phyloP scores from a whole-genome alignment of 2,113 vertebrate species.

The Harpagus bidentatus region DNA sequence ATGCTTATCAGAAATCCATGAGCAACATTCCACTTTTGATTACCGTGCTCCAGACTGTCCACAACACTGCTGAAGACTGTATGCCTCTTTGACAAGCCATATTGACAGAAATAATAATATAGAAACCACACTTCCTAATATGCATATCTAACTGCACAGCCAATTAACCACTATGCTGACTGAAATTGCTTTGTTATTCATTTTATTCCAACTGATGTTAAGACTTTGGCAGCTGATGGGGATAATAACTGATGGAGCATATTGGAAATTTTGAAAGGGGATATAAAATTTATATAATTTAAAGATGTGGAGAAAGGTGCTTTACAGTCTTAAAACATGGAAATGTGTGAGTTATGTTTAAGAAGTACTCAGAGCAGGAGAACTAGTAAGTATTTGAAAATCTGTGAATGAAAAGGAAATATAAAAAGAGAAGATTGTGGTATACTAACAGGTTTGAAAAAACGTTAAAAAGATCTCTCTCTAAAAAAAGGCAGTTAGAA shows the following conservation, averaged over 20 bases:
- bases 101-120: slow-evolving; percentile 76
- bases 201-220: slow-evolving; percentile 68
- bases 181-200: slow-evolving; percentile 74
- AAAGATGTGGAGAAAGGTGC: slow-evolving; percentile 42
- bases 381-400: background rate
- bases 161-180: slow-evolving; percentile 75
- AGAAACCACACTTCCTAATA: slow-evolving; percentile 71
- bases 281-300: slow-evolving; percentile 60
- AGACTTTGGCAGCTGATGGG: slow-evolving; percentile 63
- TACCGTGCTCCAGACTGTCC: slow-evolving; percentile 61
- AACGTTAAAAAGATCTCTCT: background rate
- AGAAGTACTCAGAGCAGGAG: background rate
- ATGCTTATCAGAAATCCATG: slow-evolving; percentile 81
- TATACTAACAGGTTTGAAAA: background rate
- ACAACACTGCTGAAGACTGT: slow-evolving; percentile 52
- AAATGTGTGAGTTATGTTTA: background rate
- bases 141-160: slow-evolving; percentile 73
- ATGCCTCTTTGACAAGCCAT: slow-evolving; percentile 68
- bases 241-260: slow-evolving; percentile 68
- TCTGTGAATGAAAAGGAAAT: background rate
- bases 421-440: background rate
- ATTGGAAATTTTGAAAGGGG: slow-evolving; percentile 59
- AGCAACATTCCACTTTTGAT: slow-evolving; percentile 69
- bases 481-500: background rate
- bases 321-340: background rate